Conservation (phyloP, 2,797 vertebrate species). For the Pipistrellus kuhlii region DNA sequence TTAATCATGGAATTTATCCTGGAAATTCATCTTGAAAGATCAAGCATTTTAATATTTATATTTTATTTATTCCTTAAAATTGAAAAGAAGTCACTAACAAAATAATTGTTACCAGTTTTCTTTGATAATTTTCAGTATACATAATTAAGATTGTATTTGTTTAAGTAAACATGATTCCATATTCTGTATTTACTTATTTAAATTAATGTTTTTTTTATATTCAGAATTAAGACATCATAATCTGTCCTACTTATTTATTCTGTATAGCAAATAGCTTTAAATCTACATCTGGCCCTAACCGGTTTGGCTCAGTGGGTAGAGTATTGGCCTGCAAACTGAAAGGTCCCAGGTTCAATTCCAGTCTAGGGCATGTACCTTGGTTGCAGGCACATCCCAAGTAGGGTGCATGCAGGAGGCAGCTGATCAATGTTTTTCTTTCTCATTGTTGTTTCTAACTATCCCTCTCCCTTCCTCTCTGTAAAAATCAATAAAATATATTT, state of each 20-base stretch:
- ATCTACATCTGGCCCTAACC: background rate
- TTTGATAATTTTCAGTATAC: background rate
- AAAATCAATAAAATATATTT: no score
- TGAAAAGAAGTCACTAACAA: background rate
- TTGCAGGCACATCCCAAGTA: no score
- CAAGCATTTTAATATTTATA: background rate
- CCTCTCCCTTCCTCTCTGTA: no score
- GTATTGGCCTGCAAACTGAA: no score
- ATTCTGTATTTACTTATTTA: background rate
- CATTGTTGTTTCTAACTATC: no score
- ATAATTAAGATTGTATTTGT: background rate
- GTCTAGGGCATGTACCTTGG: no score
- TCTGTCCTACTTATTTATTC: constrained; percentile 16
- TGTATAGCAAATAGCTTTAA: background rate
- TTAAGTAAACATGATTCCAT: background rate
- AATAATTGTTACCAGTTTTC: background rate
- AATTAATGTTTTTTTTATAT: constrained; percentile 22
- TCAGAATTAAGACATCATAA: background rate
- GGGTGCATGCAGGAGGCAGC: no score
- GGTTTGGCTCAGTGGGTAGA: no score
- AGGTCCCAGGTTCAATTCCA: no score
- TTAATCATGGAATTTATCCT: background rate
- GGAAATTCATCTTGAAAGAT: background rate
- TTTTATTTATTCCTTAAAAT: background rate
- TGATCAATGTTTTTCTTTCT: no score